Conservation (phyloP, 2,797 vertebrate species). For the Mionectes olivaceus region DNA sequence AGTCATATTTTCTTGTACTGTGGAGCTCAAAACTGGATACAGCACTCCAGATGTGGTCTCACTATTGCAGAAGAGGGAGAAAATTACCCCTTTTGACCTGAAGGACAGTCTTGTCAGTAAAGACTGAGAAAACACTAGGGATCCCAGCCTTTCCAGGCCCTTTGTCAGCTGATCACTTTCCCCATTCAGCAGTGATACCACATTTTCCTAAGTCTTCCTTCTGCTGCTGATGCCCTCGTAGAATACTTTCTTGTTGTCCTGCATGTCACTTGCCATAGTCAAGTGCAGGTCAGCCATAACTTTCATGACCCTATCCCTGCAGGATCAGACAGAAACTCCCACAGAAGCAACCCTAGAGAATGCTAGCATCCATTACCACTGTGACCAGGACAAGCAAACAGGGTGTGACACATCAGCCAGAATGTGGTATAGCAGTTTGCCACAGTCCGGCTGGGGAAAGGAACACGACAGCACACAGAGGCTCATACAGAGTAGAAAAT, state of each 20-base stretch:
- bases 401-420: too few species aligned
- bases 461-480: too few species aligned
- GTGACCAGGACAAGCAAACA: too few species aligned
- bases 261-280: not conserved
- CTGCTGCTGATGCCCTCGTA: not conserved
- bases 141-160: not conserved
- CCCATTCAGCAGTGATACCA: not conserved
- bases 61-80: not conserved
- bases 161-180: not conserved
- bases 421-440: too few species aligned
- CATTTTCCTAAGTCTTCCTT: not conserved
- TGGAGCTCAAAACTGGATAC: not conserved
- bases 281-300: not conserved
- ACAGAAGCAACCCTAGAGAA: not conserved
- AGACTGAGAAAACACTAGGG: not conserved
- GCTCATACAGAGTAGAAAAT: too few species aligned
- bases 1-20: too few species aligned
- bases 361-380: not conserved
- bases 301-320: not conserved
- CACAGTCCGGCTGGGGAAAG: too few species aligned
- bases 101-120: not conserved
- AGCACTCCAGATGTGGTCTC: not conserved
- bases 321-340: not conserved
- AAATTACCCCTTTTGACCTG: not conserved
- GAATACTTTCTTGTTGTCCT: not conserved